A percentile compares a stretch with the other conserved stretches of the same genome.
phyloP scores from a whole-genome alignment of 2,797 vertebrate species.

The Champsocephalus gunnari region DNA sequence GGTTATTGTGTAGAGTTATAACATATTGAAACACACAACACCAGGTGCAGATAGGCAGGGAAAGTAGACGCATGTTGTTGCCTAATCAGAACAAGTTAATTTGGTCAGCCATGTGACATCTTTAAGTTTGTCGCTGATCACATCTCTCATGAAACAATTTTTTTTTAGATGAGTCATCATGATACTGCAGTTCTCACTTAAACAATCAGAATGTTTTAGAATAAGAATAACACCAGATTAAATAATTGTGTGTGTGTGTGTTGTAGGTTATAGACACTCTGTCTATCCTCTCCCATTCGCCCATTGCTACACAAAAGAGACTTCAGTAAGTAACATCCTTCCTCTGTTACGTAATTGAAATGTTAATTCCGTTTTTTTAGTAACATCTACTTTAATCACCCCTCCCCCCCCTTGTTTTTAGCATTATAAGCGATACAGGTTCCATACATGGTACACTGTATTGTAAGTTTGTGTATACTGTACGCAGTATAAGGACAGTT shows the following conservation, averaged over 20 bases:
- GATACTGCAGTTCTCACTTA: conserved; percentile 17
- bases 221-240: neutral
- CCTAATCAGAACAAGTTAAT: conserved; percentile 16
- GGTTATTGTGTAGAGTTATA: neutral
- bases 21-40: neutral
- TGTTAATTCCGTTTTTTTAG: neutral
- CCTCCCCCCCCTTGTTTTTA: no score
- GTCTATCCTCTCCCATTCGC: conserved; percentile 89
- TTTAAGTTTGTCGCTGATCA: conserved; percentile 14
- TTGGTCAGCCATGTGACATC: neutral
- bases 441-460: no score
- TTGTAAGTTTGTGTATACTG: no score
- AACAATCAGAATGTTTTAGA: neutral
- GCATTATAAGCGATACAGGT: no score
- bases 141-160: conserved; percentile 17
- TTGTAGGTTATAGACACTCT: conserved; percentile 90
- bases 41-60: neutral
- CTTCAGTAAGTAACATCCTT: conserved; percentile 84
- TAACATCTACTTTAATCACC: no score
- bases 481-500: no score
- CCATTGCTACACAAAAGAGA: conserved; percentile 83
- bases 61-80: neutral
- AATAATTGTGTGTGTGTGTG: neutral
- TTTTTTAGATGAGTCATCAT: neutral
- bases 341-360: neutral